Evolutionary conservation across 2,888 invertebrate genomes (phyloP).

Genomic region (Chalcosyrphus nemorum): DNA sequence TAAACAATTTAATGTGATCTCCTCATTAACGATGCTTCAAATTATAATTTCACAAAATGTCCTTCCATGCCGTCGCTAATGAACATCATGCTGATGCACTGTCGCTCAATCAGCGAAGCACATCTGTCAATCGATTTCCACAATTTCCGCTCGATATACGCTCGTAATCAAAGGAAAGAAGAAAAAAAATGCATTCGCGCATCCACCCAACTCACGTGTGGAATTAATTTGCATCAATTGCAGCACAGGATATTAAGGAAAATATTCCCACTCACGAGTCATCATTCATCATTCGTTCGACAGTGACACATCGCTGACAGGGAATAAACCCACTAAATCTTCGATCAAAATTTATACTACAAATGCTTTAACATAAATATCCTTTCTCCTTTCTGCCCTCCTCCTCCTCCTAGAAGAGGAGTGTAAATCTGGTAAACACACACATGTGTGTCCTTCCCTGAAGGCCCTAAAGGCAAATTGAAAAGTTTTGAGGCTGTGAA

Average conservation of each 20-base stretch:
- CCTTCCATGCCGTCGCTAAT: neutral
- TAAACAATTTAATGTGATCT: neutral
- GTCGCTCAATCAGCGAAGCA: neutral
- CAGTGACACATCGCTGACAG: neutral
- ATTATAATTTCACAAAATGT: neutral
- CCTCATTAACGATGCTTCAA: neutral
- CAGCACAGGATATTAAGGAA: constrained; percentile 50
- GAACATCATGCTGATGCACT: neutral
- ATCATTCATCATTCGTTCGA: constrained; percentile 15
- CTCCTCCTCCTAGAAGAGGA: no score
- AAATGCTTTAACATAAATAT: constrained; percentile 1
- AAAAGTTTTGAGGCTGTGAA: constrained; percentile 43
- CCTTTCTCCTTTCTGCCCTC: no score
- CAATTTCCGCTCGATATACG: constrained; percentile 57
- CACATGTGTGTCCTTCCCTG: neutral
- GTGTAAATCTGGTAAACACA: neutral
- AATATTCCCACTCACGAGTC: constrained; percentile 1
- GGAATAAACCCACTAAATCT: neutral
- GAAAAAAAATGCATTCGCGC: no score
- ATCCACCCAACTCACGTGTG: neutral
- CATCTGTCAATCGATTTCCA: constrained; percentile 47
- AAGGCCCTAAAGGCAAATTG: constrained; percentile 14
- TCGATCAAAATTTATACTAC: neutral
- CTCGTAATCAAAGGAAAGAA: constrained; percentile 37
- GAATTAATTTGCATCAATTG: constrained; percentile 19